These are phyloP conservation scores for Butorides virescens DNA, from an alignment of 2,113 vertebrate genomes.

Conservation along the genomic window DNA sequence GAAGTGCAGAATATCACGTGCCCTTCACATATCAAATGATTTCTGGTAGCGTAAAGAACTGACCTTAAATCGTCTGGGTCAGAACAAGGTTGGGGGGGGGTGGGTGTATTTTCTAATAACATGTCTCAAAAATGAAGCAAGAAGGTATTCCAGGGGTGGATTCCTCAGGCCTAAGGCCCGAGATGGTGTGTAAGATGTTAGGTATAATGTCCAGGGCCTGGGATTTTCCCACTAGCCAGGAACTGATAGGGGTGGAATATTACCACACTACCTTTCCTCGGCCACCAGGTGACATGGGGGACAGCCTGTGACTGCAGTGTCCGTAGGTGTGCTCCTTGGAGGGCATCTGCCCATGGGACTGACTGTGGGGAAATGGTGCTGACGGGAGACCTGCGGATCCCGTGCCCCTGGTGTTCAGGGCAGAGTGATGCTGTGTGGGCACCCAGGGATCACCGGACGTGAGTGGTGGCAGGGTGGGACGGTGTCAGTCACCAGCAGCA, in stretches of 20 bases:
- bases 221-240: neutral
- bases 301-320: neutral
- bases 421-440: rapidly evolving
- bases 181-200: neutral
- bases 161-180: neutral
- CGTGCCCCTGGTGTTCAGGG: neutral
- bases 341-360: too few species aligned
- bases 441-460: rapidly evolving
- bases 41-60: neutral
- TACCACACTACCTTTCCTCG: rapidly evolving
- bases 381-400: neutral
- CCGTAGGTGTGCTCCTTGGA: rapidly evolving
- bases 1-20: neutral
- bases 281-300: neutral
- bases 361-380: neutral
- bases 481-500: neutral
- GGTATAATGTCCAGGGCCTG: neutral
- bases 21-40: neutral
- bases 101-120: neutral
- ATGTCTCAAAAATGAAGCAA: neutral
- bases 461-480: too few species aligned
- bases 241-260: neutral
- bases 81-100: neutral
- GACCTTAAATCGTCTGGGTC: neutral
- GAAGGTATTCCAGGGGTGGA: neutral